These are phyloP conservation scores for Chauna torquata DNA, from an alignment of 2,113 vertebrate species.

Conservation along the genomic window DNA sequence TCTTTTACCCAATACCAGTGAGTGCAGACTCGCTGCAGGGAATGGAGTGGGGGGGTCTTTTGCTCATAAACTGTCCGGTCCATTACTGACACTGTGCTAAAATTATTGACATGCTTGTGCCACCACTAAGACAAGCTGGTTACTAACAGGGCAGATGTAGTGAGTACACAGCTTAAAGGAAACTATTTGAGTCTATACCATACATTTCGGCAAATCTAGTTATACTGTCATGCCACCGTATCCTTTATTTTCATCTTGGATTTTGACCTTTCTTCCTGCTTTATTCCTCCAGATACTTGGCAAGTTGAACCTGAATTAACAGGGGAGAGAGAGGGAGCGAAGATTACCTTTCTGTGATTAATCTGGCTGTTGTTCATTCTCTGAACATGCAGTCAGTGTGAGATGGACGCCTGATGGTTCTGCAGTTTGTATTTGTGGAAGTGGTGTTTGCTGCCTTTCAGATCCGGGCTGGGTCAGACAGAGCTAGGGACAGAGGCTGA, in stretches of 20 bases:
- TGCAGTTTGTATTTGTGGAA: neutral
- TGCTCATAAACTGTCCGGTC: neutral
- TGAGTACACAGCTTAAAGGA: neutral
- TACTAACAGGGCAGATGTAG: neutral
- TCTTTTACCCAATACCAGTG: neutral
- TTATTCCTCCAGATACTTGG: neutral
- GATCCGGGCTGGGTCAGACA: accelerated
- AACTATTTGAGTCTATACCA: neutral
- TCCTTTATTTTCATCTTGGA: neutral
- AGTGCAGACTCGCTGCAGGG: neutral
- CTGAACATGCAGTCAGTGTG: neutral
- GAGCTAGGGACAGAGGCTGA: neutral
- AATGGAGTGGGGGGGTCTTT: neutral
- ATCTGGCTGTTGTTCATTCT: neutral
- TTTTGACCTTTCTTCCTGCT: neutral
- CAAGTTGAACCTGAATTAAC: neutral
- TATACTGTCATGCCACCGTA: neutral
- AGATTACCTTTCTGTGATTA: neutral
- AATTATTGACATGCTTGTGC: neutral
- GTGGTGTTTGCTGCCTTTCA: neutral
- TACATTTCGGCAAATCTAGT: neutral
- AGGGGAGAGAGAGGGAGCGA: neutral
- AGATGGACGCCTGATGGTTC: neutral
- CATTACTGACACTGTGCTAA: neutral
- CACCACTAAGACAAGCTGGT: neutral